phyloP scores from a whole-genome alignment of 2,888 invertebrate species.

The Timema podura region DNA sequence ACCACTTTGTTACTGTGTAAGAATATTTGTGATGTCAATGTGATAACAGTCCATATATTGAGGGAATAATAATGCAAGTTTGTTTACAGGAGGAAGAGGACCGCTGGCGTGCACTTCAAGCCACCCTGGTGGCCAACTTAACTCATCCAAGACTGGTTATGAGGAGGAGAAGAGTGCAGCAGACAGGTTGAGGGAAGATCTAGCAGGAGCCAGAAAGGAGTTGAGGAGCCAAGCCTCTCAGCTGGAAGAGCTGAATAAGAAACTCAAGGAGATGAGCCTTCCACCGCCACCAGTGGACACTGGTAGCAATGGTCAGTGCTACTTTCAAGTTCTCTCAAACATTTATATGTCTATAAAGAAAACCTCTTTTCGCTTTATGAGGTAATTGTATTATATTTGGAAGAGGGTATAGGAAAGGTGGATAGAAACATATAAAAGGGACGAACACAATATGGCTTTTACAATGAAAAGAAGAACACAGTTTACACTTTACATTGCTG shows the following conservation, averaged over 20 bases:
- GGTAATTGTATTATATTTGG: too few relatives aligned
- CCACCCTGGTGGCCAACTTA: slow-evolving; percentile 67
- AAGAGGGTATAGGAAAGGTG: too few relatives aligned
- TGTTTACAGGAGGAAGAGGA: slow-evolving; percentile 74
- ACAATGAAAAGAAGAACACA: too few relatives aligned
- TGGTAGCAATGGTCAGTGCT: too few relatives aligned
- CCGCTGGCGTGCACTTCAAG: slow-evolving; percentile 65
- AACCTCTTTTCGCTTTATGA: too few relatives aligned
- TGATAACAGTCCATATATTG: not conserved
- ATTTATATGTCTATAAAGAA: too few relatives aligned
- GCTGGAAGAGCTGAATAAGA: slow-evolving; percentile 25
- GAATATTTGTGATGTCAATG: not conserved
- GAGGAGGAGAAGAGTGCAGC: slow-evolving; percentile 44
- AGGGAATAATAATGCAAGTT: not conserved
- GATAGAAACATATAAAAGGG: too few relatives aligned
- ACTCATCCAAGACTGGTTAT: slow-evolving; percentile 60
- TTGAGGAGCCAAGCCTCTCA: slow-evolving; percentile 3
- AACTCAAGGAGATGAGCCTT: slow-evolving; percentile 13
- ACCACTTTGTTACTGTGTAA: too few relatives aligned
- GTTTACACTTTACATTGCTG: too few relatives aligned
- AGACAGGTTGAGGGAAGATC: slow-evolving; percentile 20
- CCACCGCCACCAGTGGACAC: too few relatives aligned
- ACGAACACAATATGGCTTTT: too few relatives aligned
- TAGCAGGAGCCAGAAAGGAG: slow-evolving; percentile 23
- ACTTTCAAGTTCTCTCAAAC: too few relatives aligned